Evolutionary conservation across 2,888 invertebrate genomes (phyloP).

Genomic region (Platycheirus rosarum): DNA sequence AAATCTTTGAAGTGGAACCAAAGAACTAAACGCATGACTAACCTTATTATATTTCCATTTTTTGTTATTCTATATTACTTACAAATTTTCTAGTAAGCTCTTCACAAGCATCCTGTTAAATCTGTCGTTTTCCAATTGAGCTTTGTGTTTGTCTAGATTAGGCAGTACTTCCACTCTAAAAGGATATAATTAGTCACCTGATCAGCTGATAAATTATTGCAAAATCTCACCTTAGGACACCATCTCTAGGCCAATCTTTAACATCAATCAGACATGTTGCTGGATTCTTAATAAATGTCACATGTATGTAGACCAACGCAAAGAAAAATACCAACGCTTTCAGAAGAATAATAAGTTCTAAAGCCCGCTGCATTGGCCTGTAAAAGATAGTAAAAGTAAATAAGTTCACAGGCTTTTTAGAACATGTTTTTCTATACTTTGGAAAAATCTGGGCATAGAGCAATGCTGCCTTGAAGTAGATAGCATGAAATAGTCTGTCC

Average conservation of each 20-base stretch:
- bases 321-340: slow-evolving; percentile 93
- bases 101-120: slow-evolving; percentile 74
- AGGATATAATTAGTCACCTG: neutral
- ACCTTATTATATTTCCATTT: too few species aligned
- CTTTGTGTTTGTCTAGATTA: slow-evolving; percentile 78
- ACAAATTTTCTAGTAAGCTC: slow-evolving; percentile 75
- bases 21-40: too few species aligned
- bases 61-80: slow-evolving; percentile 62
- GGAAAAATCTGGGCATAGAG: slow-evolving; percentile 96
- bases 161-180: slow-evolving; percentile 81
- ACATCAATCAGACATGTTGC: slow-evolving; percentile 96
- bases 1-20: too few species aligned
- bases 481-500: slow-evolving; percentile 95
- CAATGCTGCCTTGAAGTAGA: slow-evolving; percentile 96
- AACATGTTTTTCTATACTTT: slow-evolving; percentile 90
- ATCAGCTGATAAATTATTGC: neutral
- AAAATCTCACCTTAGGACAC: slow-evolving; percentile 86
- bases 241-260: slow-evolving; percentile 96
- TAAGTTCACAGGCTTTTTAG: slow-evolving; percentile 88
- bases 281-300: slow-evolving; percentile 95
- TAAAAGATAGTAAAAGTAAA: slow-evolving; percentile 22
- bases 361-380: slow-evolving; percentile 79
- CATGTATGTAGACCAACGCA: slow-evolving; percentile 96
- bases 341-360: slow-evolving; percentile 81
- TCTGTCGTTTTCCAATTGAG: slow-evolving; percentile 77